Percentiles rank a stretch among this genome's conserved stretches.
These are phyloP conservation scores for Orussus abietinus DNA, from an alignment of 1,140 invertebrate species.

Conservation along the genomic window DNA sequence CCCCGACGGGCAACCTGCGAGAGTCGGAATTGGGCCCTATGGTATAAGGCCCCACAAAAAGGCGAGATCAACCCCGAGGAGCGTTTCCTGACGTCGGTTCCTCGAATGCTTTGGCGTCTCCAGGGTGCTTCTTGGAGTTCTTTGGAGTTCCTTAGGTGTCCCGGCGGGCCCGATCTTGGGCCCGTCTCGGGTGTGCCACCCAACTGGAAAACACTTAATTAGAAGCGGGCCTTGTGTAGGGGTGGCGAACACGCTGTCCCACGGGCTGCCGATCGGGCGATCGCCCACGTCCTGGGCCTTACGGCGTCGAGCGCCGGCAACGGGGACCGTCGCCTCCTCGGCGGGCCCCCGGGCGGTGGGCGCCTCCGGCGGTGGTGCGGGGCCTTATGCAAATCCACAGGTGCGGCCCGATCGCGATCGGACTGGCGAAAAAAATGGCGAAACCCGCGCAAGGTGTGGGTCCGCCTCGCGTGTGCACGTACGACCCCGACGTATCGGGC, in stretches of 20 bases:
- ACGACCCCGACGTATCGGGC: no score
- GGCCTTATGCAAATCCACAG: constrained; percentile 42
- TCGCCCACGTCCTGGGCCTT: not conserved
- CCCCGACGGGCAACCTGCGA: no score
- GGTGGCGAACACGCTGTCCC: constrained; percentile 26
- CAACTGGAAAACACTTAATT: constrained; percentile 34
- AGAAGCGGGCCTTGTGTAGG: constrained; percentile 25
- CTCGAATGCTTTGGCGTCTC: no score
- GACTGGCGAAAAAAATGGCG: constrained; percentile 21
- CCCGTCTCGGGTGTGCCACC: constrained; percentile 28
- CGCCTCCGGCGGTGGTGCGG: constrained; percentile 19
- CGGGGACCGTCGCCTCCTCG: constrained; percentile 14
- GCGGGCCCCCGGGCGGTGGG: constrained; percentile 19
- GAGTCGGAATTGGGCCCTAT: no score
- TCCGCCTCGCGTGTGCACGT: no score
- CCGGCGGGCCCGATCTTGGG: no score
- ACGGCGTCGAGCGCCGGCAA: constrained; percentile 11
- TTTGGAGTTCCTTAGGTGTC: no score
- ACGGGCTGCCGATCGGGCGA: constrained; percentile 4
- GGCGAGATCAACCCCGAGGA: no score
- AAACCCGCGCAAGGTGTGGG: constrained; percentile 15
- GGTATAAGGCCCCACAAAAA: no score
- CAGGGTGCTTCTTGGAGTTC: no score
- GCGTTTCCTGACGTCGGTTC: no score
- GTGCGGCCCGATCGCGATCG: constrained; percentile 34